A percentile compares a stretch with the other conserved stretches of the same genome.
Evolutionary conservation across 2,113 vertebrate species (phyloP).

Genomic region (Onychostoma macrolepis): DNA sequence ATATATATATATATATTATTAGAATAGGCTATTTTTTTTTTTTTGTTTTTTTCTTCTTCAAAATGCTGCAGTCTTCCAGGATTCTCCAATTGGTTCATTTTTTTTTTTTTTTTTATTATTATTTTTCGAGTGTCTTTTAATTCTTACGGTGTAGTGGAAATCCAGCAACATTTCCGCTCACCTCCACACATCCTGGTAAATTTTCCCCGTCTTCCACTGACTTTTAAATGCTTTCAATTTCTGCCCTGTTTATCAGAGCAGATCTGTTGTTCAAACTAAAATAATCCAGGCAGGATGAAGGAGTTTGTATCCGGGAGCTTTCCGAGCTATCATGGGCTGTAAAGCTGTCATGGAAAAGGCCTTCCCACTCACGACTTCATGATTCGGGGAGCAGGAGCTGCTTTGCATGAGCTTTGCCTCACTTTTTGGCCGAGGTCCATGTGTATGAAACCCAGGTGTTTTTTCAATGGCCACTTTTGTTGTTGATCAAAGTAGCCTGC

Average conservation of each 20-base stretch:
- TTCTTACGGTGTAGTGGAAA: not conserved
- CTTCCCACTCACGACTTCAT: not conserved
- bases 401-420: constrained; percentile 12
- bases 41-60: too few relatives aligned
- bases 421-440: constrained; percentile 9
- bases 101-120: not conserved
- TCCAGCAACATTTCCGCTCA: not conserved
- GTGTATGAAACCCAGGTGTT: not conserved
- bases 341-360: constrained; percentile 25
- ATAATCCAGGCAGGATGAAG: not conserved
- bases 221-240: constrained; percentile 33
- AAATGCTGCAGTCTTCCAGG: too few relatives aligned
- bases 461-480: constrained; percentile 12
- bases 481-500: constrained; percentile 6
- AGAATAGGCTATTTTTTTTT: not conserved
- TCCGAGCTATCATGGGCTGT: not conserved
- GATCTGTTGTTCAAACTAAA: constrained; percentile 6
- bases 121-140: not conserved
- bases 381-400: constrained; percentile 1
- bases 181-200: constrained; percentile 19
- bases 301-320: constrained; percentile 14
- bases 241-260: not conserved
- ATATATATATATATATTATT: too few relatives aligned
- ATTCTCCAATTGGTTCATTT: too few relatives aligned
- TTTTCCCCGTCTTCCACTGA: constrained; percentile 7